phyloP scores from a whole-genome alignment of 2,113 vertebrate species.

The Poeciliopsis prolifica region DNA sequence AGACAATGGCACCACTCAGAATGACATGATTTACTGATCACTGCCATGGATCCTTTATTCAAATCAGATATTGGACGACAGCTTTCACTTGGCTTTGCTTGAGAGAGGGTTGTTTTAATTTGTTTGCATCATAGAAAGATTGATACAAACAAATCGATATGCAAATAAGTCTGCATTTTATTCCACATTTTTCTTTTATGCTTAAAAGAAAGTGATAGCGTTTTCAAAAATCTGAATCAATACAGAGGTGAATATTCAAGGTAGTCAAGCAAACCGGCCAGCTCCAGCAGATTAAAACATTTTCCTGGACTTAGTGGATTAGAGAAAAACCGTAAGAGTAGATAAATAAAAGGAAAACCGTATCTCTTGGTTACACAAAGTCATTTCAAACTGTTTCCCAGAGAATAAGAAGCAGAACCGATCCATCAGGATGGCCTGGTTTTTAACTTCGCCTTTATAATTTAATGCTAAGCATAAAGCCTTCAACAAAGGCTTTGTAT shows the following conservation, averaged over 20 bases:
- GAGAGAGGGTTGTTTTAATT: background rate
- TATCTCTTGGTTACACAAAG: background rate
- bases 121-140: background rate
- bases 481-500: background rate
- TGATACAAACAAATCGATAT: background rate
- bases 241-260: no score
- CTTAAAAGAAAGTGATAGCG: background rate
- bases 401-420: background rate
- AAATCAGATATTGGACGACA: slow-evolving; percentile 13
- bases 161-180: background rate
- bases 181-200: background rate
- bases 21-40: slow-evolving; percentile 24
- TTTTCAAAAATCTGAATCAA: background rate
- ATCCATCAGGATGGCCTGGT: background rate
- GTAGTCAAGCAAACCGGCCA: no score
- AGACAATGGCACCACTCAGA: slow-evolving; percentile 7
- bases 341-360: background rate
- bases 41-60: slow-evolving; percentile 14
- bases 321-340: no score
- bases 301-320: background rate
- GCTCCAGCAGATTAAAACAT: no score
- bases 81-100: background rate
- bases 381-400: background rate
- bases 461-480: background rate
- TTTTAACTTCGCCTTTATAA: background rate